phyloP scores from a whole-genome alignment of 1,140 invertebrate genomes.

The Listronotus oregonensis region DNA sequence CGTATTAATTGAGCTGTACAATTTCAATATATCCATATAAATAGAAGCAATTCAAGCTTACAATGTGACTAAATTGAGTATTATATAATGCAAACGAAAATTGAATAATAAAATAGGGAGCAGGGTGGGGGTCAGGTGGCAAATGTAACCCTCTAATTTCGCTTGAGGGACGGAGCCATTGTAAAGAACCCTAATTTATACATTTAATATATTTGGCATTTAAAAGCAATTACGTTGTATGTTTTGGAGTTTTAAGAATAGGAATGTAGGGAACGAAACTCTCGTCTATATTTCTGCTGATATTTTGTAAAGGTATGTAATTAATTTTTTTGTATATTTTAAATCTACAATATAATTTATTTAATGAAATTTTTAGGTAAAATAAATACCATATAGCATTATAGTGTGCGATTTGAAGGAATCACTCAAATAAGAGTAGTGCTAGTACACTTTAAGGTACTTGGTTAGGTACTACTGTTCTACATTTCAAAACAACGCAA shows the following conservation, averaged over 20 bases:
- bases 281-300: too few relatives aligned
- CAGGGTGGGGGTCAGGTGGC: constrained; percentile 41
- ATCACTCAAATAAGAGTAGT: too few relatives aligned
- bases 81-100: constrained; percentile 50
- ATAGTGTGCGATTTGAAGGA: too few relatives aligned
- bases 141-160: constrained; percentile 44
- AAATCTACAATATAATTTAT: too few relatives aligned
- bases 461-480: too few relatives aligned
- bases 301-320: too few relatives aligned
- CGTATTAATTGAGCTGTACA: constrained; percentile 49
- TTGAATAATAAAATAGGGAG: constrained; percentile 47
- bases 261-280: too few relatives aligned
- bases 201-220: constrained; percentile 41
- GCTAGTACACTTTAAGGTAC: too few relatives aligned
- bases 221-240: constrained; percentile 38
- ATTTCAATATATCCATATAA: constrained; percentile 51
- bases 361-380: too few relatives aligned
- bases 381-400: too few relatives aligned
- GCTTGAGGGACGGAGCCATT: constrained; percentile 35
- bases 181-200: constrained; percentile 43
- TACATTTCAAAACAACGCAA: too few relatives aligned
- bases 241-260: constrained; percentile 6
- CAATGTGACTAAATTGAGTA: constrained; percentile 50
- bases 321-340: too few relatives aligned
- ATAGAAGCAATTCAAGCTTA: constrained; percentile 48